Base-by-base conservation (phyloP, 2,888 invertebrate genomes). In the Heliconius ethilla region DNA sequence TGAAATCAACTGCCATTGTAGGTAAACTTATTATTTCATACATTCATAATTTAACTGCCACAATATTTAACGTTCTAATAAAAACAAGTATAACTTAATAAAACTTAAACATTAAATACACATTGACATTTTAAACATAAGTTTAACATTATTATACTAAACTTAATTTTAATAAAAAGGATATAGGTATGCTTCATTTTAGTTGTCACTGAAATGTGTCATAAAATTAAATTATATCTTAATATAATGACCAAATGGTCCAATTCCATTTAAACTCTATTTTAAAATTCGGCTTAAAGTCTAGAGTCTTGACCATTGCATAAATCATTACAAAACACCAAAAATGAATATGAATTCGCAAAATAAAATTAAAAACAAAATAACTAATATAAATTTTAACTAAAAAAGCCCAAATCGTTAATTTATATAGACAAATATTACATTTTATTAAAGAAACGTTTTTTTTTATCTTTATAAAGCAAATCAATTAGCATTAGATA, bases 261-360 rank as follows among this genome's bases (percentile, higher is more conserved):
- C 72, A 65, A 65, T 79, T 75, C 77, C 75, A 70, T 75, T 75
- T 78, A 75, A 78, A 75, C 6, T 75, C 70, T 78, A 80, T 78
- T 75, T 75, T 77, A 70, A 80, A 80, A 79, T 82, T 81, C 77
- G 78, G 79, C 70, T 80, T 77, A 37, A 73, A 59, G 22, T 62
- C 45, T 55, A 73, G 69, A 59, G n/a, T 62, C 45, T 55, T 67
- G 69, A 69, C 22, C 25, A 67, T 66, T 29, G 27, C 25, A 59
- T 40, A 40, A 27, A 69, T 69, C 11, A 40, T 10, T 27, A 66
- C 11, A n/a, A 37, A 37, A 22, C 10, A 63, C 10, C 11, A 9
- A 22, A n/a, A 40, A 67, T 59, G 3, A 59, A 51, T 18, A 51
- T 51, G 51, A 22, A 51, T 51, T 51, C 22, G 18, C 51, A 18